phyloP scores from a whole-genome alignment of 2,888 invertebrate genomes.

The Agrotis exclamationis region DNA sequence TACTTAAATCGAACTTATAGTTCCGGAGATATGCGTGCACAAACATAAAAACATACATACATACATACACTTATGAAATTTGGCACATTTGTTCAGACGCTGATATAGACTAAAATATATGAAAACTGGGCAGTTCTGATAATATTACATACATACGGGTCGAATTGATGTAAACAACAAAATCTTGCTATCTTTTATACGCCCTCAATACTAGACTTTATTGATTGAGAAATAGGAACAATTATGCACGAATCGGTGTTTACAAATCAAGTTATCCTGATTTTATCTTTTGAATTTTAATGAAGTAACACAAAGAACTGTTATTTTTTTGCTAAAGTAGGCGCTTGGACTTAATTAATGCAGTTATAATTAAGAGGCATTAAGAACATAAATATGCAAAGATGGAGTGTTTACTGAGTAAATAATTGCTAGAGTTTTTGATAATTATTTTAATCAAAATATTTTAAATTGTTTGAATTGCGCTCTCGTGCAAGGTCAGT shows the following conservation, averaged over 20 bases:
- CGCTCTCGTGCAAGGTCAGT: slow-evolving; percentile 20
- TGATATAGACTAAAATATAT: no score
- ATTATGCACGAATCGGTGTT: not conserved
- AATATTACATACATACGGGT: no score
- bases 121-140: no score
- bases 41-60: no score
- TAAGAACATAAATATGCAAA: slow-evolving; percentile 13
- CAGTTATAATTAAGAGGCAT: slow-evolving; percentile 21
- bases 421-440: slow-evolving; percentile 8
- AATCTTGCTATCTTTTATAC: not conserved
- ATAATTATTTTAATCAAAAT: slow-evolving; percentile 16
- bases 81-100: no score
- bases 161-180: no score
- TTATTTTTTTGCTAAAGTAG: not conserved
- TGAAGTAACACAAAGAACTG: slow-evolving; percentile 21
- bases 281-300: slow-evolving; percentile 16
- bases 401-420: slow-evolving; percentile 21
- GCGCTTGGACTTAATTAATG: not conserved
- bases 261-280: not conserved
- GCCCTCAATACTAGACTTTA: not conserved
- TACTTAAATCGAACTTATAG: no score
- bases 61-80: no score
- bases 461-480: slow-evolving; percentile 13
- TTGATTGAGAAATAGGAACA: slow-evolving; percentile 4
- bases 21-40: no score